phyloP scores from a whole-genome alignment of 2,888 invertebrate species.

The Ephialtes manifestator region DNA sequence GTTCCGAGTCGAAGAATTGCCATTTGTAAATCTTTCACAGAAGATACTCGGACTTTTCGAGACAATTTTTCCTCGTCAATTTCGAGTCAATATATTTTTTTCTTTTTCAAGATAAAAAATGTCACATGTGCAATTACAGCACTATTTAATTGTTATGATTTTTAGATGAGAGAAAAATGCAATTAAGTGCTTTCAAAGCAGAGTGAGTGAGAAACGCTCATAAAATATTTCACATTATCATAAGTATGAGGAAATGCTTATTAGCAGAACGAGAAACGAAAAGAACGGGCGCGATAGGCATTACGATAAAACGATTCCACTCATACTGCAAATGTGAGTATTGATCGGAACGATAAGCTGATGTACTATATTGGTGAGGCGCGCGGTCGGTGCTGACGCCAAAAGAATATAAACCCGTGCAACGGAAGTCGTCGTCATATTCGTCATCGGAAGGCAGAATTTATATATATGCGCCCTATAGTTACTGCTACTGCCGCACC shows the following conservation, averaged over 20 bases:
- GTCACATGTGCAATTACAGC: too few relatives aligned
- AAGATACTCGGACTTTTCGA: too few relatives aligned
- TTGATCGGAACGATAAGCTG: slow-evolving; percentile 1
- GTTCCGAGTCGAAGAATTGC: too few relatives aligned
- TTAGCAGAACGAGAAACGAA: not conserved
- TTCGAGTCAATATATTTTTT: too few relatives aligned
- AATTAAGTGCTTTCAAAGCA: too few relatives aligned
- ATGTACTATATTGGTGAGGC: not conserved
- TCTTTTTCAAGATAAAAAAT: too few relatives aligned
- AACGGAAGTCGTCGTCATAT: slow-evolving; percentile 46
- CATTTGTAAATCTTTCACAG: too few relatives aligned
- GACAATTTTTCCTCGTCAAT: too few relatives aligned
- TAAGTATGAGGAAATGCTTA: not conserved
- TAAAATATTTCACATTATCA: too few relatives aligned
- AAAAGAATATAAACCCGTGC: slow-evolving; percentile 22
- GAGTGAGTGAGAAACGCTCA: too few relatives aligned
- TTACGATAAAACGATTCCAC: not conserved
- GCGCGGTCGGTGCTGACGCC: not conserved
- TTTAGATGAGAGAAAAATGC: too few relatives aligned
- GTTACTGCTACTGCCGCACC: not conserved
- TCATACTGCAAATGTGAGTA: not conserved
- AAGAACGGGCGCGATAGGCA: not conserved
- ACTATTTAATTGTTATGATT: too few relatives aligned
- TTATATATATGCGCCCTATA: slow-evolving; percentile 18
- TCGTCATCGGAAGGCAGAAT: slow-evolving; percentile 11